Base-by-base conservation (phyloP, 2,113 vertebrate genomes). In the Dinomys branickii region DNA sequence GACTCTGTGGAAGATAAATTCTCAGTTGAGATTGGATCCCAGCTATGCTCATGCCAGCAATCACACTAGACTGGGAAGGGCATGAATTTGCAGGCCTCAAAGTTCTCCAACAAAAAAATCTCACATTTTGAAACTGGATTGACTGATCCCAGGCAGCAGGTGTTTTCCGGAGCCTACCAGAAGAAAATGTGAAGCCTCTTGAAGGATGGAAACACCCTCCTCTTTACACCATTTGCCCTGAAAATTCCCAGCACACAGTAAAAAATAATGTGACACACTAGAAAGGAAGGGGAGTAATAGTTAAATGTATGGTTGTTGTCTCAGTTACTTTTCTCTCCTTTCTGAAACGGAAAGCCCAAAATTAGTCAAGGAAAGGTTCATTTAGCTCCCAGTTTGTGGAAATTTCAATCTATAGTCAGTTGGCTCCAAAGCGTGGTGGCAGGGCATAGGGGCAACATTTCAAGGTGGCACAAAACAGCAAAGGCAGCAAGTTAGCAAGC, bases 11-110 rank as follows among this genome's bases (percentile, higher is more conserved):
- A 33, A 91, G 30, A 44, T 35, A 56, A 71, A 19, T 54, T 35
- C 28, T 82, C 38, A 28, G 6, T 4, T 33, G 28, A 91, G 47
- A 54, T 0, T 61, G 19, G 47, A 33, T 17, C 41, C 44, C 38
- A 24, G 30, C 63, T 4, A 3, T 22, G 0, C 19, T 61, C 41
- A 22, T 20, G 7, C n/a, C 69, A 35, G 10, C 65, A 65, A 61
- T 13, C 30, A 19, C 38, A 10, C 58, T 10, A 50, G 44, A 20
- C 14, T 69, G 10, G 28, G 24, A 88, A 88, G 30, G n/a, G 20
- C 2, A 17, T 0, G 0, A 20, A 58, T 30, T 54, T 52, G 2
- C 5, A 81, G 22, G 5, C 3, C 8, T 59, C 38, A 14, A 54
- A 41, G 20, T 16, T 91, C 54, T 35, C 2, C 22, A 52, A 38